A percentile compares a stretch with the other conserved stretches of the same genome.
Evolutionary conservation across 2,113 vertebrate genomes (phyloP).

Genomic region (Heptranchias perlo): DNA sequence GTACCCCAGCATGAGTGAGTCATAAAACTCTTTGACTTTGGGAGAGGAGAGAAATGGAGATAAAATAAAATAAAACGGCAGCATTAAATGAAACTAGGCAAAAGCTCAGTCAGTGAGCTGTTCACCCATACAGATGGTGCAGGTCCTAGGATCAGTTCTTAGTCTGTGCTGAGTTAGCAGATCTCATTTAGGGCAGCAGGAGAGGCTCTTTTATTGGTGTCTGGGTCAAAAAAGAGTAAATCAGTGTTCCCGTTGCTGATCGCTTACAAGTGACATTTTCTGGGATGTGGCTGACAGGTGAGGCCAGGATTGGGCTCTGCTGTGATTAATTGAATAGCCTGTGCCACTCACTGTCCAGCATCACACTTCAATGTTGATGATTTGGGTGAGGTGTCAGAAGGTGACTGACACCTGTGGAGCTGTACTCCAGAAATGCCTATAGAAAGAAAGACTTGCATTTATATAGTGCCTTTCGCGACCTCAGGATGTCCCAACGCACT

Average conservation of each 20-base stretch:
- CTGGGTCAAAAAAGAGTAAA: not conserved
- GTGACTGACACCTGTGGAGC: not conserved
- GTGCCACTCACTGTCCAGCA: not conserved
- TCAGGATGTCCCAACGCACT: too few species aligned
- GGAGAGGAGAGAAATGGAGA: too few species aligned
- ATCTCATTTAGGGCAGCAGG: not conserved
- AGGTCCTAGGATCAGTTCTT: not conserved
- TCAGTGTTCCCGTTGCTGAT: not conserved
- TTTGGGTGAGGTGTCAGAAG: not conserved
- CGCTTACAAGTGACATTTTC: not conserved
- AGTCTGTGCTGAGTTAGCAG: not conserved
- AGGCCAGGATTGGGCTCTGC: not conserved
- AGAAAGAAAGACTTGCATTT: not conserved
- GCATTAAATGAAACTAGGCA: too few species aligned
- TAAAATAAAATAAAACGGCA: too few species aligned
- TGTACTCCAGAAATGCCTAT: not conserved
- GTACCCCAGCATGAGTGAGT: too few species aligned
- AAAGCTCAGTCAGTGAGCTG: too few species aligned
- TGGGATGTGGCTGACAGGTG: not conserved
- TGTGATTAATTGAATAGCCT: not conserved
- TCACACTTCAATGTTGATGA: not conserved
- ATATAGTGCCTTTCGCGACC: too few species aligned
- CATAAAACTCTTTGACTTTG: too few species aligned
- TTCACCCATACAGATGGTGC: too few species aligned
- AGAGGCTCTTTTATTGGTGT: not conserved